Evolutionary conservation across 2,888 invertebrate genomes (phyloP), one percentile per base, ranked within the genome.

Genomic region (Unio pictorum): DNA sequence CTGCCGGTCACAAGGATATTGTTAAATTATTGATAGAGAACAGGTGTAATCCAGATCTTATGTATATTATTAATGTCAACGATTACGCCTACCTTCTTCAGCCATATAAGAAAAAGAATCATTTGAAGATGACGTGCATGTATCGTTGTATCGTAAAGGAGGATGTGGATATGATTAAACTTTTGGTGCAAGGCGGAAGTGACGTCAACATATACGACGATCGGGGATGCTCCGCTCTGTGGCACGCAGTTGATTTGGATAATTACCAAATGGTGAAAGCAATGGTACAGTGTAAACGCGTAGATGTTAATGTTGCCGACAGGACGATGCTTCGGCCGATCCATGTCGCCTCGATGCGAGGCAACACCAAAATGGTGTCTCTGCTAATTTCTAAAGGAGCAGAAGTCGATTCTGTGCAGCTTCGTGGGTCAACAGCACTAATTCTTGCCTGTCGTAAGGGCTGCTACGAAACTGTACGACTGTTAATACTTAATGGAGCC

Each of bases 201-300:
- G 84, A 86, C 70, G 84, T 86, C 11, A 86, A 85, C 67, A 66
- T 81, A 17, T 69, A 78, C 67, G 86, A 86, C 64, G 83, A 84
- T 61, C 71, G 84, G 18, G 83, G 82, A 20, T 84, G 86, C 71
- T 81, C 81, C 15, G 78, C 83, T 1, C 67, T 84, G 26, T 84
- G 84, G 84, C 86, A 86, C 63, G 84, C 84, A 18, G 81, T 81
- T 4, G 86, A 86, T 72, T 72, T 84, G 18, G 75, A 82, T 66
- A 81, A 85, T 68, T 83, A 84, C 64, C 79, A 82, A 20, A 83
- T 86, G 80, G 76, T 79, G n/a, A 84, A 83, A 67, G 70, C 76
- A 3, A 76, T 86, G 70, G 63, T 79, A 6, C 54, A 61, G 30
- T 69, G 73, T n/a, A 78, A 74, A 34, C 65, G 62, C 3, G 81